Conservation (phyloP, 2,797 vertebrate species). For the Lutra lutra region DNA sequence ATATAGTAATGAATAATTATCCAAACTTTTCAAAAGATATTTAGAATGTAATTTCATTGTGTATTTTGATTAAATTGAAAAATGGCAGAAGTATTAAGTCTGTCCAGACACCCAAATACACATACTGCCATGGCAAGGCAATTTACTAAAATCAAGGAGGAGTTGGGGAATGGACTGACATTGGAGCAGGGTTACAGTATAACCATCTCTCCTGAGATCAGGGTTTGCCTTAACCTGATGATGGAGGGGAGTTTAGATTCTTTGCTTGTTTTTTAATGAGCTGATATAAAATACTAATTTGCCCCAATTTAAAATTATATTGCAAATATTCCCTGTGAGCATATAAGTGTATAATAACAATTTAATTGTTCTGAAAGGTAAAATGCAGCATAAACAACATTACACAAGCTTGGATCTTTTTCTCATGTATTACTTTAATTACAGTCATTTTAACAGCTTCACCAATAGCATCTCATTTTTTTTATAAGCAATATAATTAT, state of each 20-base stretch:
- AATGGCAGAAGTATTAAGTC: constrained; percentile 41
- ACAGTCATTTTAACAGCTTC: constrained; percentile 70
- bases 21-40: constrained; percentile 66
- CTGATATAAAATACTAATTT: constrained; percentile 71
- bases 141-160: background rate
- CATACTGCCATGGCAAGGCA: background rate
- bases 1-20: constrained; percentile 72
- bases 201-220: constrained; percentile 52
- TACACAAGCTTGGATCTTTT: constrained; percentile 58
- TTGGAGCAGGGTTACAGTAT: background rate
- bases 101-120: constrained; percentile 16
- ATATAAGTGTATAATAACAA: constrained; percentile 61
- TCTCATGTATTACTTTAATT: constrained; percentile 72
- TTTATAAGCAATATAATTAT: constrained; percentile 58
- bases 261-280: constrained; percentile 69
- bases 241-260: constrained; percentile 10
- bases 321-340: constrained; percentile 69
- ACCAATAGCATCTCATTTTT: constrained; percentile 51
- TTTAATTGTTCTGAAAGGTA: constrained; percentile 75
- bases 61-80: constrained; percentile 64
- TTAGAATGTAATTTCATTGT: constrained; percentile 66
- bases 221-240: constrained; percentile 48
- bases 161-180: background rate
- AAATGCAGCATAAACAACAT: constrained; percentile 70
- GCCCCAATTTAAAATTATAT: constrained; percentile 69